Evolutionary conservation across 2,797 vertebrate genomes (phyloP).

Genomic region (Melanotaenia parkinsoni): DNA sequence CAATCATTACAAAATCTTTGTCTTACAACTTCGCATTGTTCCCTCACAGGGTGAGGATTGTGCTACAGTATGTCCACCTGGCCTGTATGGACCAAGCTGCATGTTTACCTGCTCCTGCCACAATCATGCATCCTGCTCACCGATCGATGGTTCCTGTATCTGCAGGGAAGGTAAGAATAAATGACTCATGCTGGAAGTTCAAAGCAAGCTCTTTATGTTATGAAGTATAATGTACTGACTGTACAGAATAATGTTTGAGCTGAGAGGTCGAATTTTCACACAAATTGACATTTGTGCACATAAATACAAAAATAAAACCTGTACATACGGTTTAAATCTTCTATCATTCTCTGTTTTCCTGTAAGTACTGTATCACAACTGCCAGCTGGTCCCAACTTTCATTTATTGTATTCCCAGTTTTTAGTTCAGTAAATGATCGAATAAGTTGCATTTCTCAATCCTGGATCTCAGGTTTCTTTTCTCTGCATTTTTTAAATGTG

Average conservation of each 20-base stretch:
- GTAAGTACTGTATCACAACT: not conserved
- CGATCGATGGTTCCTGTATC: slow-evolving; percentile 91
- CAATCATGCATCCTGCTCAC: slow-evolving; percentile 90
- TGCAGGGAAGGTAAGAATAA: slow-evolving; percentile 91
- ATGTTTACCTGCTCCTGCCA: slow-evolving; percentile 90
- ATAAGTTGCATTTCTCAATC: not conserved
- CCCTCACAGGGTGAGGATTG: slow-evolving; percentile 89
- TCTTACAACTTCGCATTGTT: slow-evolving; percentile 42
- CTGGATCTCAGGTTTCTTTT: not conserved
- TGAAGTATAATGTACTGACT: slow-evolving; percentile 6
- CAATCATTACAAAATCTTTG: slow-evolving; percentile 35
- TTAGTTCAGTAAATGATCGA: slow-evolving; percentile 23
- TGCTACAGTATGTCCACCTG: slow-evolving; percentile 84
- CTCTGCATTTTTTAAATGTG: not conserved
- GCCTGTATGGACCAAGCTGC: slow-evolving; percentile 92
- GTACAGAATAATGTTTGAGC: not conserved
- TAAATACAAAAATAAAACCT: not conserved
- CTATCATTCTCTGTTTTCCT: slow-evolving; percentile 19
- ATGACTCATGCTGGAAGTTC: slow-evolving; percentile 1
- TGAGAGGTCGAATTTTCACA: slow-evolving; percentile 18
- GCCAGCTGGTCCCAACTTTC: not conserved
- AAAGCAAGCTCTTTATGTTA: slow-evolving; percentile 6
- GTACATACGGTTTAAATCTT: slow-evolving; percentile 21
- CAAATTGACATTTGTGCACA: slow-evolving; percentile 27
- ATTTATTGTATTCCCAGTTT: slow-evolving; percentile 6